Base-by-base conservation (phyloP, 2,797 vertebrate genomes). In the Gallinago nigripennis region DNA sequence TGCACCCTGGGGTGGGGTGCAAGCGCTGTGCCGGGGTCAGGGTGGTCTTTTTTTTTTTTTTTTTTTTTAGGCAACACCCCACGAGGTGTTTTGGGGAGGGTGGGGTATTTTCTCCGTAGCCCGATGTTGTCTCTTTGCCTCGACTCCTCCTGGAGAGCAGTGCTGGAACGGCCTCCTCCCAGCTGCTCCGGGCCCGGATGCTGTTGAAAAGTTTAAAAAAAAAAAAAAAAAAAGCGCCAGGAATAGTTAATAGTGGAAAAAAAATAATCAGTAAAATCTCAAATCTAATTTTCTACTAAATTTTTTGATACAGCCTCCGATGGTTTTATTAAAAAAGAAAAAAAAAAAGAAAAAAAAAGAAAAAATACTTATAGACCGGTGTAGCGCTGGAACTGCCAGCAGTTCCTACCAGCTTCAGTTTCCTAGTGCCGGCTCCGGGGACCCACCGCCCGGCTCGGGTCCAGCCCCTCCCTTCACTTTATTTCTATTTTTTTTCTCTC, bases 301-400 rank as follows among this genome's bases (percentile, higher is more conserved):
- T 96, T 98, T 98, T 98, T 98, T 98, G 97, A 99, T 99, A 99
- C 98, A 98, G 97, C 98, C 98, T 99, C 98, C 98, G 98, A 98
- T 98, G 97, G 98, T 99, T 99, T 99, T 98, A 99, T 98, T 98
- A 98, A 97, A 98, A 96, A 88, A 98, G 94, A 97, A 98, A 97
- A 98, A 96, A 88, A 98, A 95, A 97, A 96, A 98, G 97, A 98
- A 97, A 96, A 97, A 96, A 83, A 98, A 95, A 96, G 96, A 88
- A 98, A 97, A 96, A 86, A 97, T 95, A 92, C 94, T 98, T 97
- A 96, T 97, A 98, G 75, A 98, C 94, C 60, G 92, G 96, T 98
- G 98, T 98, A 97, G 98, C 97, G 98, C 39, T 37, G 37, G 37
- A 37, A 37, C 98, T 98, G 98, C 98, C 97, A 97, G 98, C 98